Base-by-base conservation (phyloP, 2,113 vertebrate genomes). In the Corydoras maculifer region DNA sequence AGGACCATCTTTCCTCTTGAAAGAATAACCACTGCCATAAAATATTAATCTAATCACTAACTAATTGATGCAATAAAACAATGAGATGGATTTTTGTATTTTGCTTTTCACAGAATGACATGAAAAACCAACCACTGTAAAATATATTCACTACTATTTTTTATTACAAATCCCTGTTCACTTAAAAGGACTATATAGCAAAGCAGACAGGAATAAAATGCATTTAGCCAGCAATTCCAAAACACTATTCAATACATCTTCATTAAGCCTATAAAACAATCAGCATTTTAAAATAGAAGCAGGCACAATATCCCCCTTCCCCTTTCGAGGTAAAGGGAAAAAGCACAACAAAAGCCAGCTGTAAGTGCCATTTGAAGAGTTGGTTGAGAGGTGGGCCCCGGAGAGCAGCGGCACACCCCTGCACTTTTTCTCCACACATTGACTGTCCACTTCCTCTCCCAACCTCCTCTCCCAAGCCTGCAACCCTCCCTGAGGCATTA, bases 401-500 rank as follows among this genome's bases (percentile, higher is more conserved):
- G 68, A 76, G 67, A 72, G 62, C 49, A 55, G 48, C 10, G 71
- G 48, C 80, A 81, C 74, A 70, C 74, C 69, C 75, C 68, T 72
- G 71, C 43, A 57, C 57, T 75, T 63, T 80, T 78, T 77, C 77
- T 79, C 71, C 73, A 68, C 80, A 82, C 77, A 78, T 68, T 77
- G 76, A 75, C 50, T 51, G 55, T 32, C 68, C 8, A 25, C 76
- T 81, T 84, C 81, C 81, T 82, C 70, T 72, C 55, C 13, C 10
- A 13, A 61, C 74, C 67, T 75, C 64, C 68, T 69, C 35, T 62
- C 48, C 64, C 73, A 76, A 78, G 74, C 74, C 53, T 9, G 13
- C 62, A 3, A 68, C 55, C 64, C 70, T 61, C 68, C 70, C 58
- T 25, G 14, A 64, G 55, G 75, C 75, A 75, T 50, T 43, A 53